Evolutionary conservation across 1,140 invertebrate genomes (phyloP).

Genomic region (Leucophenga varia): DNA sequence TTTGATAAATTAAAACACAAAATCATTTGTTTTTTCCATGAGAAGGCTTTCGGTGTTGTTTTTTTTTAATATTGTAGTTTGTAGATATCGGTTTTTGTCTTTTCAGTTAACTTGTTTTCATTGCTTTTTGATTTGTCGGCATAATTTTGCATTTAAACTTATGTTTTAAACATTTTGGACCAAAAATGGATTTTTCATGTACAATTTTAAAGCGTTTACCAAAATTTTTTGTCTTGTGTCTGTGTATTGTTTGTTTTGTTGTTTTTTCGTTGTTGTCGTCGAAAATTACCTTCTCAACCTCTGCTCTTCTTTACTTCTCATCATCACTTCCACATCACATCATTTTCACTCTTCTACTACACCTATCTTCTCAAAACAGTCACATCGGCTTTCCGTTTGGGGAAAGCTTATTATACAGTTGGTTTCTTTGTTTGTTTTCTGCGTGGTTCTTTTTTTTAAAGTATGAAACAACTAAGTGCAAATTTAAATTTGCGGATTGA

Average conservation of each 20-base stretch:
- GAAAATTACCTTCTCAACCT: constrained; percentile 44
- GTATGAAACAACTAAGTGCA: constrained; percentile 17
- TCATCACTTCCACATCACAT: constrained; percentile 26
- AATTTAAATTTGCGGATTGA: constrained; percentile 42
- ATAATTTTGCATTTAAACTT: constrained; percentile 38
- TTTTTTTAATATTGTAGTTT: constrained; percentile 47
- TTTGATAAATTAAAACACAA: neutral
- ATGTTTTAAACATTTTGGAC: constrained; percentile 40
- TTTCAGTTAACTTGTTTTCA: constrained; percentile 32
- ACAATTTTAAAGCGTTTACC: constrained; percentile 42
- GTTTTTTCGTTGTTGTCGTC: constrained; percentile 24
- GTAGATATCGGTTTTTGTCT: constrained; percentile 4
- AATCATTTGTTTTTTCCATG: constrained; percentile 25
- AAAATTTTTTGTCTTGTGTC: constrained; percentile 25
- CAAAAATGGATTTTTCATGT: constrained; percentile 37
- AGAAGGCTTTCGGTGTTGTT: constrained; percentile 49
- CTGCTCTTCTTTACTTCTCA: constrained; percentile 16
- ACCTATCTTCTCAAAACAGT: constrained; percentile 46
- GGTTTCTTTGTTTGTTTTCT: constrained; percentile 20
- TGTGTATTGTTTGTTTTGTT: constrained; percentile 13
- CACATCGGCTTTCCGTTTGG: constrained; percentile 10
- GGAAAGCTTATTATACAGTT: constrained; percentile 25
- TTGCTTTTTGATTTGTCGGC: constrained; percentile 12
- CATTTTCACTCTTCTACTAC: constrained; percentile 14
- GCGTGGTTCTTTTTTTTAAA: constrained; percentile 18